phyloP scores from a whole-genome alignment of 2,888 invertebrate species.

The Hecatera dysodea region DNA sequence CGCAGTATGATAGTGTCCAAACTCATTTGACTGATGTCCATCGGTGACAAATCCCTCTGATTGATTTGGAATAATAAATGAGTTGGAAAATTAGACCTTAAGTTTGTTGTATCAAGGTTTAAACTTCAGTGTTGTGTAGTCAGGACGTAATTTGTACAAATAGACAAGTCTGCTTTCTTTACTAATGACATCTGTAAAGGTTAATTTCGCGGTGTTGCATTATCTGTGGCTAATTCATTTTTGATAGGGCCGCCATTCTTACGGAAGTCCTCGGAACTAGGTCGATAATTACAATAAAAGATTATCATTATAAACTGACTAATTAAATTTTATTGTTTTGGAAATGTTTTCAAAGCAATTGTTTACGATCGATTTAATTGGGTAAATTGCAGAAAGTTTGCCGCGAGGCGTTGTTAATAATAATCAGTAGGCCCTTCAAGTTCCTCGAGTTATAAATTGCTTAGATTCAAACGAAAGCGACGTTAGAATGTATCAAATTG shows the following conservation, averaged over 20 bases:
- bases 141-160: conserved; percentile 67
- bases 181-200: conserved; percentile 78
- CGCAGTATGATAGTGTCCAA: conserved; percentile 61
- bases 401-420: conserved; percentile 39
- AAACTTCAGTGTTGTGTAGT: conserved; percentile 41
- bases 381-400: conserved; percentile 54
- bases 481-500: neutral
- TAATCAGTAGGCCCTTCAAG: conserved; percentile 41
- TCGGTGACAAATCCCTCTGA: conserved; percentile 67
- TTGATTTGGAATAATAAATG: conserved; percentile 68
- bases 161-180: conserved; percentile 78
- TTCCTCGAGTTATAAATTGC: conserved; percentile 13
- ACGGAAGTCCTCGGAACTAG: conserved; percentile 51
- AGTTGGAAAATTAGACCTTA: conserved; percentile 57
- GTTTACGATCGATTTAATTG: conserved; percentile 47
- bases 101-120: conserved; percentile 28
- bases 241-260: conserved; percentile 74
- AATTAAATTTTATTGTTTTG: conserved; percentile 54
- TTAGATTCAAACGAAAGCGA: conserved; percentile 6
- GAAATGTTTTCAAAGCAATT: conserved; percentile 40
- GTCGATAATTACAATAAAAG: conserved; percentile 52
- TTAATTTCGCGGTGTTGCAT: conserved; percentile 74
- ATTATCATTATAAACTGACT: conserved; percentile 48
- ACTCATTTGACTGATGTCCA: conserved; percentile 63
- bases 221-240: conserved; percentile 77